Conservation (phyloP, 2,113 vertebrate genomes). For the Ailurus styani region DNA sequence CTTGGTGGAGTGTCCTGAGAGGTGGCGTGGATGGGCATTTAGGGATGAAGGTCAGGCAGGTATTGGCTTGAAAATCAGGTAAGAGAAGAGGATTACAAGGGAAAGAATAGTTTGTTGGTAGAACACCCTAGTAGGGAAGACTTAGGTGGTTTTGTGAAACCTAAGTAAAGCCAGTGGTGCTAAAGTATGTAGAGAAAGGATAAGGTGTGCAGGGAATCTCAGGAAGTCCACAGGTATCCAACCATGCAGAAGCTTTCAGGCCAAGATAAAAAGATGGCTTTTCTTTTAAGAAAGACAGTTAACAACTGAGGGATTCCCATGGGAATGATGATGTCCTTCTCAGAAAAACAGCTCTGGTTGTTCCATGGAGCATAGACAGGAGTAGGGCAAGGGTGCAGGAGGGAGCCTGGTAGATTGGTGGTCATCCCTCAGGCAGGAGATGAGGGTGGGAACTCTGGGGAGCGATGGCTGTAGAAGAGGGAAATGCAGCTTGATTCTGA, state of each 20-base stretch:
- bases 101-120: background rate
- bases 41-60: background rate
- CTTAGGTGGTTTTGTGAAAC: accelerated
- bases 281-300: background rate
- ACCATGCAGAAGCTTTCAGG: no score
- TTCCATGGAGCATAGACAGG: background rate
- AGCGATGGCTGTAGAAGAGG: background rate
- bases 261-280: background rate
- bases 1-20: background rate
- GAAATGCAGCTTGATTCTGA: background rate
- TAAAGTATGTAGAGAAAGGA: background rate
- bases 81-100: background rate
- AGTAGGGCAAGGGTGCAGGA: accelerated
- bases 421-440: background rate
- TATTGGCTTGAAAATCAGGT: background rate
- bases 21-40: accelerated
- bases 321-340: background rate
- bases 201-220: accelerated
- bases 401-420: accelerated
- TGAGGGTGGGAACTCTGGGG: accelerated
- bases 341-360: background rate
- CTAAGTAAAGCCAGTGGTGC: background rate
- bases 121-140: background rate
- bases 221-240: background rate
- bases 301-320: background rate